A percentile compares a stretch with the other conserved stretches of the same genome.
These are phyloP conservation scores for Symphodus melops DNA, from an alignment of 2,113 vertebrate genomes.

Conservation along the genomic window DNA sequence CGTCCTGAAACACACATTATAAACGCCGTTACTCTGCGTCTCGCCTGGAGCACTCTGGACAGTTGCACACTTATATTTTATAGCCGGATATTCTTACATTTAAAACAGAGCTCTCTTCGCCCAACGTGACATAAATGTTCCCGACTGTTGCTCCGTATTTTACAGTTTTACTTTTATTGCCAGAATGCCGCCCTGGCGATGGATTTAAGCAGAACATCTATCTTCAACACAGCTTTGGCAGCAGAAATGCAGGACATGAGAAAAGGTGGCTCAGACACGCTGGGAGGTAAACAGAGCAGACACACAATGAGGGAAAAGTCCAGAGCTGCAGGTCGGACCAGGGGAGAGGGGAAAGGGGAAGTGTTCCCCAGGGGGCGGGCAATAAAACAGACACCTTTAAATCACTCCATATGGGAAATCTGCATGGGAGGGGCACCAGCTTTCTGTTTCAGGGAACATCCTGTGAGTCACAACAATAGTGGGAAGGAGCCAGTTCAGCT, in stretches of 20 bases:
- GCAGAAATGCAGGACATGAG: slow-evolving; percentile 46
- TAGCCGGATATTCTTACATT: slow-evolving; percentile 48
- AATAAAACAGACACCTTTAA: slow-evolving; percentile 74
- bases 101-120: slow-evolving; percentile 46
- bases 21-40: slow-evolving; percentile 49
- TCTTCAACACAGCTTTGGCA: slow-evolving; percentile 31
- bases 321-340: slow-evolving; percentile 32
- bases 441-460: slow-evolving; percentile 65
- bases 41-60: slow-evolving; percentile 35
- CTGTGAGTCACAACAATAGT: slow-evolving; percentile 54
- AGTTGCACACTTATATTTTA: slow-evolving; percentile 55
- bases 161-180: slow-evolving; percentile 31
- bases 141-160: slow-evolving; percentile 14
- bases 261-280: slow-evolving; percentile 23
- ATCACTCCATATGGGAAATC: slow-evolving; percentile 82
- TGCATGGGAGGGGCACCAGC: slow-evolving; percentile 59
- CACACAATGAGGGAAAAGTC: slow-evolving; percentile 67
- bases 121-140: slow-evolving; percentile 28
- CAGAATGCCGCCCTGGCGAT: slow-evolving; percentile 7
- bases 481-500: slow-evolving; percentile 31
- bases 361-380: slow-evolving; percentile 66
- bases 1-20: slow-evolving; percentile 51
- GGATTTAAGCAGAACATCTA: slow-evolving; percentile 11
- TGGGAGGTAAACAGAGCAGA: slow-evolving; percentile 60
- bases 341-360: slow-evolving; percentile 65